Evolutionary conservation across 2,113 vertebrate genomes (phyloP), one percentile per base, ranked within the genome.

Genomic region (Saimiri boliviensis): DNA sequence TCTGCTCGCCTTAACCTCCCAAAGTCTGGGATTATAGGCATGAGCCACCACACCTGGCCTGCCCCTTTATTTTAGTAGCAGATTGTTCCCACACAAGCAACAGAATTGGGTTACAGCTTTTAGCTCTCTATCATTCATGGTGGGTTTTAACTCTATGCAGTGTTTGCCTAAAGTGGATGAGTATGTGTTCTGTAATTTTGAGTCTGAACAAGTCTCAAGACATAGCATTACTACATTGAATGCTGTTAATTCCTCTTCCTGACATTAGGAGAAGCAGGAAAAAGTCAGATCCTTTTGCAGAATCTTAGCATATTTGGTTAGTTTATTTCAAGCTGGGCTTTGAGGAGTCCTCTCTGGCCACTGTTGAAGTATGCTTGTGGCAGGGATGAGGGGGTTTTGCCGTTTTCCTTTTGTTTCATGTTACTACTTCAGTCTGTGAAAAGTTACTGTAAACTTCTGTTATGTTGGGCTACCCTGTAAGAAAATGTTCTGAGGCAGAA

Each of bases 111-210:
- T 85, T 66, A 49, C 1, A 35, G 32, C 47, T 91, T 96, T 95
- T 27, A 80, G 56, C 23, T 92, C 42, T 81, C 8, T 17, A 21
- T 52, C 13, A 35, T 77, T 90, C 76, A 35, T 95, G 54, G 96
- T 90, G 63, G 37, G 70, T 88, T 95, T 92, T 27, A 84, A 86
- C 37, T 92, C 42, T 89, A 10, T 60, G 27, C 17, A 82, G 3
- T 85, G 70, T 87, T 93, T 83, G 21, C 56, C 35, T 86, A 40
- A 86, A 94, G 66, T 95, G 58, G 10, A n/a, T 86, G 93, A 80
- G 40, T 92, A 1, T 92, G 49, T 96, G 91, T 92, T 52, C 25
- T 91, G 5, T 91, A 90, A 86, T 89, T 95, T 93, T 93, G 42
- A 91, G 86, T 93, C 52, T 81, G 49, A 66, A 37, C 13, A 85